phyloP scores from a whole-genome alignment of 2,113 vertebrate genomes.

The Phycodurus eques region DNA sequence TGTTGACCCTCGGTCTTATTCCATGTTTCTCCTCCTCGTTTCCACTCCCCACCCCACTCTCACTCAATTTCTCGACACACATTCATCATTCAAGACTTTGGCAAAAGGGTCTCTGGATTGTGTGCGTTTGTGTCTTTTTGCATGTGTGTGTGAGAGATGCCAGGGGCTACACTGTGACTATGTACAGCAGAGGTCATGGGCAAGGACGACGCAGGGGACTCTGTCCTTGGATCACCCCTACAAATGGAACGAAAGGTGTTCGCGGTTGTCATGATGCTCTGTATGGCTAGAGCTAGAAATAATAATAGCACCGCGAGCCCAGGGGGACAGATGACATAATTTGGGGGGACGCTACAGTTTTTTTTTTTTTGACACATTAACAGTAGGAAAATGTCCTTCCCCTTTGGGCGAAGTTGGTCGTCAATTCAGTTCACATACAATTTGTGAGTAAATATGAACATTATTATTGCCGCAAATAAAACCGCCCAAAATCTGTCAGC shows the following conservation, averaged over 20 bases:
- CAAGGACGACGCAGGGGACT: slow-evolving; percentile 67
- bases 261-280: slow-evolving; percentile 23
- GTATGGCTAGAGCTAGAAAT: slow-evolving; percentile 44
- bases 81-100: slow-evolving; percentile 13
- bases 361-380: neutral
- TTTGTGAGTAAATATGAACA: neutral
- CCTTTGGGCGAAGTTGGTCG: neutral
- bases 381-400: neutral
- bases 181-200: slow-evolving; percentile 58
- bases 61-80: neutral
- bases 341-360: neutral
- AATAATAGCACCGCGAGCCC: slow-evolving; percentile 45
- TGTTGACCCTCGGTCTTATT: slow-evolving; percentile 5
- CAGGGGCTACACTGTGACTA: slow-evolving; percentile 39
- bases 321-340: slow-evolving; percentile 34
- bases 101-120: neutral
- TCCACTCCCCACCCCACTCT: neutral
- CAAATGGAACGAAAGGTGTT: slow-evolving; percentile 55
- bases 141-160: slow-evolving; percentile 26
- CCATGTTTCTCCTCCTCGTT: neutral
- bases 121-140: neutral
- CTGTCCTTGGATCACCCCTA: slow-evolving; percentile 61
- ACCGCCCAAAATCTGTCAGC: neutral
- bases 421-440: neutral
- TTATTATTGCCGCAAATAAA: neutral